These are phyloP conservation scores for Athene noctua DNA, from an alignment of 2,113 vertebrate genomes.

Conservation along the genomic window DNA sequence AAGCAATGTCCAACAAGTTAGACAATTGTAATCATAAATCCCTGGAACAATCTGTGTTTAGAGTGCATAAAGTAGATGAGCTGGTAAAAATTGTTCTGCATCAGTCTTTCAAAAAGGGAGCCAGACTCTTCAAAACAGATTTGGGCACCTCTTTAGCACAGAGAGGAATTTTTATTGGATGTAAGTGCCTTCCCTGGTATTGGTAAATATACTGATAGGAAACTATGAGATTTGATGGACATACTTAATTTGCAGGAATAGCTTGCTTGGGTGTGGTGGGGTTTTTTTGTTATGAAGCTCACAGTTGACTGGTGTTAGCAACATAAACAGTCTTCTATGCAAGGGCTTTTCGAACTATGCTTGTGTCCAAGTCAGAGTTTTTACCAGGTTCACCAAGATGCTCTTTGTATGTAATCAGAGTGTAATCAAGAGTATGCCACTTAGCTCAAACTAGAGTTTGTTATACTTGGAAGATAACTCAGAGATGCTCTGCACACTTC, in stretches of 20 bases:
- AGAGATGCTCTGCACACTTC: background rate
- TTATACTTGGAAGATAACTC: background rate
- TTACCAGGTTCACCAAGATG: background rate
- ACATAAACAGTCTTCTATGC: background rate
- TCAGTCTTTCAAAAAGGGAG: background rate
- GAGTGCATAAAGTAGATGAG: background rate
- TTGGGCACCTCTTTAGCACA: background rate
- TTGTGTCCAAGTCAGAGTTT: background rate
- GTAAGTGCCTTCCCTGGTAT: background rate
- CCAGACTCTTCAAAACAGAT: background rate
- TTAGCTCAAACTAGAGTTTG: background rate
- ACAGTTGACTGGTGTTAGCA: background rate
- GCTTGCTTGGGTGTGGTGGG: background rate
- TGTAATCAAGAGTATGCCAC: too few relatives aligned
- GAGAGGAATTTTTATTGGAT: background rate
- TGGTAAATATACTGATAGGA: background rate
- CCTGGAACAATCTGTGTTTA: background rate
- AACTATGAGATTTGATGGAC: background rate
- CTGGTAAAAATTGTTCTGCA: background rate
- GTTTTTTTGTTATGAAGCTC: background rate
- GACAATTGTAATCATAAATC: background rate
- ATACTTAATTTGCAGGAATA: background rate
- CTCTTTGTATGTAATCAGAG: background rate
- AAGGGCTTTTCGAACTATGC: background rate
- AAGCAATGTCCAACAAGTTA: background rate